phyloP scores from a whole-genome alignment of 2,888 invertebrate genomes.

The Nipponacmea schrenckii region DNA sequence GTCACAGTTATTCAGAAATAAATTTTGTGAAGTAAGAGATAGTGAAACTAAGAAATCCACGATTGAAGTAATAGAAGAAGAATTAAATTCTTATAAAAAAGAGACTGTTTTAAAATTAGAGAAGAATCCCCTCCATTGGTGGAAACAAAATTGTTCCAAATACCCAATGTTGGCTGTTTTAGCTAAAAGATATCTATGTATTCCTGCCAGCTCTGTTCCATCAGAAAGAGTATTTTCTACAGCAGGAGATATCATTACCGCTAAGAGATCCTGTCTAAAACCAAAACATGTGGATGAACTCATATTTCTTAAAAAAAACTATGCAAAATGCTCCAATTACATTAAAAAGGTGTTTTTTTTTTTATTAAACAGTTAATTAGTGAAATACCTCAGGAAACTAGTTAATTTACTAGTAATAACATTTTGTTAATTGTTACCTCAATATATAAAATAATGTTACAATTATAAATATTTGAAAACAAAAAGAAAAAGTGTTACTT shows the following conservation, averaged over 20 bases:
- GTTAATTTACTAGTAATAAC: no score
- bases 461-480: no score
- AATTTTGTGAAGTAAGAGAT: slow-evolving; percentile 20
- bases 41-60: slow-evolving; percentile 22
- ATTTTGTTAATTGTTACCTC: no score
- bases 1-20: slow-evolving; percentile 22
- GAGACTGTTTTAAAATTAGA: slow-evolving; percentile 22
- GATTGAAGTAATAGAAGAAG: slow-evolving; percentile 21
- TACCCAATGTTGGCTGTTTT: slow-evolving; percentile 23
- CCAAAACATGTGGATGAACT: slow-evolving; percentile 18
- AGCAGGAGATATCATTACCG: slow-evolving; percentile 15
- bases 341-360: no score
- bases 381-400: no score
- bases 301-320: slow-evolving; percentile 22
- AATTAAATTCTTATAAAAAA: slow-evolving; percentile 20
- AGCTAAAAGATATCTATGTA: slow-evolving; percentile 24
- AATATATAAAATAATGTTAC: no score
- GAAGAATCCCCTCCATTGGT: slow-evolving; percentile 23
- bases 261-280: slow-evolving; percentile 18
- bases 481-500: no score
- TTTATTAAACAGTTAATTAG: no score
- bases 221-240: slow-evolving; percentile 24
- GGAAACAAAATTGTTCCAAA: slow-evolving; percentile 23
- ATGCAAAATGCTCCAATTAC: no score
- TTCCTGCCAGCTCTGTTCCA: slow-evolving; percentile 21